phyloP scores from a whole-genome alignment of 2,888 invertebrate species.

The Automeris io region DNA sequence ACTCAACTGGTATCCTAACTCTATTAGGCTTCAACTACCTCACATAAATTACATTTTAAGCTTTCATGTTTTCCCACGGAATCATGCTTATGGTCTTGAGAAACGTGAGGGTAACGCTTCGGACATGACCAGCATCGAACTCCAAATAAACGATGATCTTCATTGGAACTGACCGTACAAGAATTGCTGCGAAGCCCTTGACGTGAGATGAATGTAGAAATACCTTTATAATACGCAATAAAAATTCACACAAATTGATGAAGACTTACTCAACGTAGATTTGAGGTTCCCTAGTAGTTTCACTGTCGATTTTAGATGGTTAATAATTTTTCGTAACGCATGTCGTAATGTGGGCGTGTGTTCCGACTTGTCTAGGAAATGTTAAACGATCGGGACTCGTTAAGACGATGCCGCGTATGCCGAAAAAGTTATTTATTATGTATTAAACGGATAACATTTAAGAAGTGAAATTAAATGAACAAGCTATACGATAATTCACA shows the following conservation, averaged over 20 bases:
- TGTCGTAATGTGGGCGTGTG: slow-evolving; percentile 2
- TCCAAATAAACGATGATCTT: too few relatives aligned
- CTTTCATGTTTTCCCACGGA: too few relatives aligned
- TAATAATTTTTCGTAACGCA: slow-evolving; percentile 2
- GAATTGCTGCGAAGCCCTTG: neutral
- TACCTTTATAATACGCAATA: slow-evolving; percentile 2
- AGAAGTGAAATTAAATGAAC: too few relatives aligned
- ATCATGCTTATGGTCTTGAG: too few relatives aligned
- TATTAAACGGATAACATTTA: too few relatives aligned
- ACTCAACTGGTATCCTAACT: too few relatives aligned
- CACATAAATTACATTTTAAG: too few relatives aligned
- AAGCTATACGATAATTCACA: too few relatives aligned
- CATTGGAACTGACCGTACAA: neutral
- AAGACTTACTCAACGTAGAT: neutral
- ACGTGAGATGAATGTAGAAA: neutral
- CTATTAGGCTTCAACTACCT: too few relatives aligned
- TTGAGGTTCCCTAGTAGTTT: slow-evolving; percentile 1
- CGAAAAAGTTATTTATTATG: neutral
- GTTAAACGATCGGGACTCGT: neutral
- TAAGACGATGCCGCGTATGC: neutral
- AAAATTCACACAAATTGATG: slow-evolving; percentile 1
- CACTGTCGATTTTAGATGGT: neutral
- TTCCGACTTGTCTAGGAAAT: slow-evolving; percentile 1
- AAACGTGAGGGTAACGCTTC: too few relatives aligned
- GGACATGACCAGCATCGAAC: too few relatives aligned